Base-by-base conservation (phyloP, 2,113 vertebrate species). In the Clinocottus analis region DNA sequence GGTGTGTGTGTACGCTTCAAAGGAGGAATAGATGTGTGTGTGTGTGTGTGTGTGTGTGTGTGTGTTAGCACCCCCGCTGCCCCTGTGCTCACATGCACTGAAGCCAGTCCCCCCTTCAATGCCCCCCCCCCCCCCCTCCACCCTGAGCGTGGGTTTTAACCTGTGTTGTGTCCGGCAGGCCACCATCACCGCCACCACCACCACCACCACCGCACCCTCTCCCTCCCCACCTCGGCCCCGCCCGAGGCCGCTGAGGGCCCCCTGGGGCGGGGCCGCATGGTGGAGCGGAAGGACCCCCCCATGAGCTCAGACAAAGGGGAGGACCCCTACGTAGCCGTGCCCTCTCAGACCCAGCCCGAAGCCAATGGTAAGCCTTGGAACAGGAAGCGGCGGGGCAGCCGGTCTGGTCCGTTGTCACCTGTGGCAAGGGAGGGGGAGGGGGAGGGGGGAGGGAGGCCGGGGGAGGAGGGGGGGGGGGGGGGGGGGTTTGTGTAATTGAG, bases 281-380 rank as follows among this genome's bases (percentile, higher is more conserved):
- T 96, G 93, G 95, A 98, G 93, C 96, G 95, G 94, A 97, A 97
- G 94, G 96, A 98, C 78, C 93, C 92, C 51, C 94, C 95, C 82
- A 93, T 93, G 89, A 95, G 96, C 92, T 95, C 95, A 82, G 98
- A 97, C 96, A 97, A 96, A 94, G 97, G 95, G 93, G 97, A 99
- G 93, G 97, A 99, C 90, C 96, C 97, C 88, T 97, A 97, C 94
- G 94, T 97, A 93, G 96, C 97, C 68, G 96, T 97, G 91, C 96
- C 98, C 93, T 97, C 98, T 93, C 96, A 97, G 96, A 98, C 96
- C 93, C 97, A 97, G 93, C 97, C 96, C 80, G 97, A 98, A 95
- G 96, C 96, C 94, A 97, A 97, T 95, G 98, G 98, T 99, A 99
- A 99, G 98, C 97, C 98, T 98, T 98, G 97, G 97, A 98, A 97